These are phyloP conservation scores for Camponotus vicinus DNA, from an alignment of 1,140 invertebrate species.

Conservation along the genomic window DNA sequence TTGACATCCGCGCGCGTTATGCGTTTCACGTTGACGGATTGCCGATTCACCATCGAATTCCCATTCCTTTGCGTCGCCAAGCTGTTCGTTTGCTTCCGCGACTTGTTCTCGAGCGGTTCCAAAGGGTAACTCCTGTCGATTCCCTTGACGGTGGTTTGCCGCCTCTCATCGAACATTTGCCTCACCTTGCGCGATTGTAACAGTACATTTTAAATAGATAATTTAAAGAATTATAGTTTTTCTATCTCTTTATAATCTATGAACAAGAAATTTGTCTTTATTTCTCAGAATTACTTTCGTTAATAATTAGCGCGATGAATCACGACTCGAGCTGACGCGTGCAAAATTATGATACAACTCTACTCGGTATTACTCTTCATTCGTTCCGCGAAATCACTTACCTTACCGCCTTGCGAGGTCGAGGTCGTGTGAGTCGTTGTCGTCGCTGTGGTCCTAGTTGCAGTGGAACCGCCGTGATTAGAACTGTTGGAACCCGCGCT, in stretches of 20 bases:
- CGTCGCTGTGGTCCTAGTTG: conserved; percentile 73
- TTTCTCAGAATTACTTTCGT: neutral
- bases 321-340: neutral
- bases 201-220: neutral
- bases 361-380: neutral
- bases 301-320: neutral
- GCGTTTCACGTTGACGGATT: conserved; percentile 80
- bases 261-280: neutral
- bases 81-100: conserved; percentile 83
- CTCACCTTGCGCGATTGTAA: conserved; percentile 67
- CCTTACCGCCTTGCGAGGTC: conserved; percentile 79
- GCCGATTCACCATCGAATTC: conserved; percentile 80
- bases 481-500: conserved; percentile 87
- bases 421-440: conserved; percentile 75
- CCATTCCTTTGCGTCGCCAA: conserved; percentile 70
- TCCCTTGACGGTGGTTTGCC: conserved; percentile 89
- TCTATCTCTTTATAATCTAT: neutral
- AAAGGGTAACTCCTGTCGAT: conserved; percentile 94
- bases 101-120: conserved; percentile 88
- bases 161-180: conserved; percentile 91
- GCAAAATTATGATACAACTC: neutral
- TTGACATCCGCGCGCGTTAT: conserved; percentile 79
- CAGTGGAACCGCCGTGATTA: conserved; percentile 72
- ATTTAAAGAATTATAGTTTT: neutral
- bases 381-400: conserved; percentile 57